Evolutionary conservation across 2,888 invertebrate genomes (phyloP).

Genomic region (Dinocampus coccinellae): DNA sequence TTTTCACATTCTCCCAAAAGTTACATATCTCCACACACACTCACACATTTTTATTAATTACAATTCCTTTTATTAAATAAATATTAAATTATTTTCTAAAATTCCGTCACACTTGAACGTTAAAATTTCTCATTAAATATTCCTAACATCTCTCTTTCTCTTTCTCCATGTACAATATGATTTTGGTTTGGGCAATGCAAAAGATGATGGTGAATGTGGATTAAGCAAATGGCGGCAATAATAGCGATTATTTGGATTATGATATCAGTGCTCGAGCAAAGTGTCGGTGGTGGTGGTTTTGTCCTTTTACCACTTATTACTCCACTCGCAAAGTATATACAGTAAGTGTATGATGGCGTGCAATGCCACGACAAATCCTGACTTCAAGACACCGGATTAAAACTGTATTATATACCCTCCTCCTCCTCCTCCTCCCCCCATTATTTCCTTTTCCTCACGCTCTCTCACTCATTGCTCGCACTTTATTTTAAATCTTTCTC

Average conservation of each 20-base stretch:
- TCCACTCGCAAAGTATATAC: no score
- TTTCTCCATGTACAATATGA: no score
- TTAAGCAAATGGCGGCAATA: slow-evolving; percentile 69
- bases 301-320: slow-evolving; percentile 41
- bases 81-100: no score
- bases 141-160: no score
- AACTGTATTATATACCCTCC: slow-evolving; percentile 68
- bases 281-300: slow-evolving; percentile 67
- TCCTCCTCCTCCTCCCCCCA: no score
- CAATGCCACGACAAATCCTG: slow-evolving; percentile 61
- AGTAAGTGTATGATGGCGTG: slow-evolving; percentile 27
- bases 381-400: slow-evolving; percentile 69
- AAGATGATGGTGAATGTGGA: no score
- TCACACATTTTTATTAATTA: neutral
- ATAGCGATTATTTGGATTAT: slow-evolving; percentile 70
- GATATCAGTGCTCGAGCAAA: slow-evolving; percentile 63
- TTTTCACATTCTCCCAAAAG: neutral
- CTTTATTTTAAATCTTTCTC: neutral
- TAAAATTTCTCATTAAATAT: no score
- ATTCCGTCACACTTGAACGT: no score
- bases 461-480: no score
- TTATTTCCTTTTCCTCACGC: slow-evolving; percentile 24
- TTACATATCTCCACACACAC: neutral
- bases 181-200: no score
- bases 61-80: neutral